Percentiles rank a stretch among this genome's conserved stretches.
phyloP scores from a whole-genome alignment of 92 coral and sea anemone species.

The Phymanthus crucifer region DNA sequence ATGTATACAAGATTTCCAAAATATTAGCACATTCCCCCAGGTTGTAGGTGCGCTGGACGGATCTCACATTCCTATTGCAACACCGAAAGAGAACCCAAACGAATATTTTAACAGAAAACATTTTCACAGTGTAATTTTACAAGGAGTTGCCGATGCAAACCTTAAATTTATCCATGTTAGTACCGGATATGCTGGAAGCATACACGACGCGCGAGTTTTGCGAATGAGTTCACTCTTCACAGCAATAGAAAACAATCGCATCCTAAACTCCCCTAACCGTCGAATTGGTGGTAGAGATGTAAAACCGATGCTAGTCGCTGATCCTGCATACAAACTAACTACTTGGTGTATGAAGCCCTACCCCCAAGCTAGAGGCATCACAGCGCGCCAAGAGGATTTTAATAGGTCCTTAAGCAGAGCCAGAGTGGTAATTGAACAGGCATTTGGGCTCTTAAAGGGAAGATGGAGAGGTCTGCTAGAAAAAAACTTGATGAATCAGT shows the following conservation, averaged over 20 bases:
- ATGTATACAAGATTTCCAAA: slow-evolving; percentile 11
- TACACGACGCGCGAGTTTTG: slow-evolving; percentile 50
- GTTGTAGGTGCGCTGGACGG: slow-evolving; percentile 45
- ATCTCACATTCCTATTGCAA: slow-evolving; percentile 35
- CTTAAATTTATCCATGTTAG: slow-evolving; percentile 31
- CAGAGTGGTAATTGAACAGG: too few species aligned
- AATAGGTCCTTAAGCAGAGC: too few species aligned
- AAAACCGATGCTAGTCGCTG: slow-evolving; percentile 46
- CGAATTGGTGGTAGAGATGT: slow-evolving; percentile 9
- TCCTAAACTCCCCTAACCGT: slow-evolving; percentile 13
- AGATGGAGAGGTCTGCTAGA: too few species aligned
- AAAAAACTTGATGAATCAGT: too few species aligned
- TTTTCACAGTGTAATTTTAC: slow-evolving; percentile 51
- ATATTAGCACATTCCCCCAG: slow-evolving; percentile 27
- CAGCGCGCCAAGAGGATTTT: too few species aligned
- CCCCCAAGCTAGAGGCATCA: slow-evolving; percentile 14
- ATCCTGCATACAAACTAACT: slow-evolving; percentile 46
- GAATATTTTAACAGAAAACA: slow-evolving; percentile 29
- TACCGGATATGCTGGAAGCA: slow-evolving; percentile 53
- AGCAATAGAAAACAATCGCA: slow-evolving; percentile 1
- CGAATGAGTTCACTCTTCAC: slow-evolving; percentile 41
- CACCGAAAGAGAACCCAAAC: slow-evolving; percentile 31
- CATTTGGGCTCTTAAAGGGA: too few species aligned
- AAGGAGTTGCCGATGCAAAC: slow-evolving; percentile 44
- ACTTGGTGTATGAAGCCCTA: slow-evolving; percentile 50